phyloP scores from a whole-genome alignment of 2,113 vertebrate species.

The Ictalurus punctatus region DNA sequence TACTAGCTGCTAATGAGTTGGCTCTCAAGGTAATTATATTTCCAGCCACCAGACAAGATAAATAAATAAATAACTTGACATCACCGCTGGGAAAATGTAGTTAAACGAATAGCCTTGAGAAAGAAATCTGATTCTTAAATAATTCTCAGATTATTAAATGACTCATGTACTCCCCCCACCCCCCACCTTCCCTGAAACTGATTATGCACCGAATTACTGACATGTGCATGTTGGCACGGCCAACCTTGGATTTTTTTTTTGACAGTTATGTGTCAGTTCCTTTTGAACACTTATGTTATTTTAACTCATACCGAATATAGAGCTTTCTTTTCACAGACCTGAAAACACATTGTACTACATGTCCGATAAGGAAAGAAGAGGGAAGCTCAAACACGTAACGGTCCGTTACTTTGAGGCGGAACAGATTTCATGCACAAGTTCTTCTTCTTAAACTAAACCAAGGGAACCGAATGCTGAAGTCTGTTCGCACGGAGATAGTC shows the following conservation, averaged over 20 bases:
- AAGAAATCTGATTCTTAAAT: background rate
- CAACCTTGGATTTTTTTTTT: background rate
- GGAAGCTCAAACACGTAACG: background rate
- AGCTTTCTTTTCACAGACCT: background rate
- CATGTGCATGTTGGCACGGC: background rate
- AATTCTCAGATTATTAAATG: background rate
- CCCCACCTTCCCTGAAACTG: background rate
- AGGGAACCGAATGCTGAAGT: background rate
- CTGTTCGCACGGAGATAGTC: background rate
- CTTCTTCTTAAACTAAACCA: background rate
- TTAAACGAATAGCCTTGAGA: background rate
- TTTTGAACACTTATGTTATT: background rate
- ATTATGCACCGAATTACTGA: background rate
- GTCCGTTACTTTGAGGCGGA: background rate
- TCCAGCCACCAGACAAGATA: background rate
- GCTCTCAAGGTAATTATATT: background rate
- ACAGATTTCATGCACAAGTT: background rate
- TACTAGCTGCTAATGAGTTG: background rate
- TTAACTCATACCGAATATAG: background rate
- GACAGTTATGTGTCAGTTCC: background rate
- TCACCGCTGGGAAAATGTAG: background rate
- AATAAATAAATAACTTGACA: background rate
- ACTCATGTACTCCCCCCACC: too few species aligned
- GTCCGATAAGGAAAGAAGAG: background rate
- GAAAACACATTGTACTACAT: background rate